Evolutionary conservation across 2,888 invertebrate species (phyloP), one percentile per base, ranked within the genome.

Genomic region (Ditula angustiorana): DNA sequence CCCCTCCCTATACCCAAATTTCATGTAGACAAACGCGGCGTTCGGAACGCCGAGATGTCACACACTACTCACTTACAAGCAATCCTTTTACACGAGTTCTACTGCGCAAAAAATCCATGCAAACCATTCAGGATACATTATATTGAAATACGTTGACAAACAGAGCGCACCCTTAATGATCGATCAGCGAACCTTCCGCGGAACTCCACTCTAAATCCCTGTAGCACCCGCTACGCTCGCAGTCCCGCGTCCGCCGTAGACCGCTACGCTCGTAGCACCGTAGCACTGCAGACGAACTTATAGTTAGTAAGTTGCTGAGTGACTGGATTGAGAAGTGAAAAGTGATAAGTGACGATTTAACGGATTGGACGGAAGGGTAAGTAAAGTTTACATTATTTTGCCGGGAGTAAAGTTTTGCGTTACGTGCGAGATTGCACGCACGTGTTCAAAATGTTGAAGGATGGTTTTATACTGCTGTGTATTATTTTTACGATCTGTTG

Each of bases 121-220:
- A 53, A 59, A 59, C 46, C 35, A 47, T 64, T 64, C 37, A 44
- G 47, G 50, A 47, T 21, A 59, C 23, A 64, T 53, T 59, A 59
- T 53, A 53, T 47, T 59, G 59, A 59, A 53, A 64, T 28, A 56
- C 23, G 16, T 57, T 50, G 56, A 47, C 64, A 59, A 64, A 64
- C 58, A 64, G 44, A 64, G 41, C 64, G 53, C 64, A 46, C 64
- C 64, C 64, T 37, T 64, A 64, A 64, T 64, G 58, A 64, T 64
- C 64, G 64, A 64, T 64, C 53, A 64, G 64, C 46, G 53, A 44
- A 46, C 46, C 33, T 46, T 16, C 28, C 44, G 19, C 58, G 26
- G 46, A 59, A 64, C 52, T 56, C 53, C 53, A 24, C 23, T 35
- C 53, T 53, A 21, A 53, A 13, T n/a, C 24, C 30, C 11, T 16